Base-by-base conservation (phyloP, 2,797 vertebrate genomes). In the Otus scops region DNA sequence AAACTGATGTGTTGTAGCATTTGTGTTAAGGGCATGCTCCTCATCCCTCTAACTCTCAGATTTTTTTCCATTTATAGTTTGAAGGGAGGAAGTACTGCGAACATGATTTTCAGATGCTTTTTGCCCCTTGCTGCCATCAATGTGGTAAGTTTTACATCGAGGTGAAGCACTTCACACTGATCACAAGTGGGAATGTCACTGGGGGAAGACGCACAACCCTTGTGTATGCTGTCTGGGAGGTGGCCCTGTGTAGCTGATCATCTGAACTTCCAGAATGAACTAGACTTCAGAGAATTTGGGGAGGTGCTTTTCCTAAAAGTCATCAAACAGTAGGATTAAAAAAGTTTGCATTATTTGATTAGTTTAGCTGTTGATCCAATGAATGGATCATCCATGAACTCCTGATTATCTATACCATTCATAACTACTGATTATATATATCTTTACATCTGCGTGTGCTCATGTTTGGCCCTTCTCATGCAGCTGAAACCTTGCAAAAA, bases 81-180 rank as follows among this genome's bases (percentile, higher is more conserved):
- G 99, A 99, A 98, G 99, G 99, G 95, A 98, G 99, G 95, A 99
- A 99, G 93, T 99, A 99, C 97, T 99, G 99, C 39, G 99, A 99
- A 95, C 99, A 99, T 96, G 99, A 99, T 96, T 99, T 99, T 98
- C 99, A 99, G 97, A 99, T 99, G 99, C 98, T 99, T 86, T 99
- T 99, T 59, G 99, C 99, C 61, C 99, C 99, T 65, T 99, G 99
- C 96, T 99, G 99, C 97, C 99, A 99, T 96, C 99, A 99, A 59
- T 99, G 99, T 97, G 99, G 99, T 99, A 98, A 99, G 99, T 98
- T 88, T 79, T 76, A 53, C 45, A 28, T 39, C 1, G 2, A 61
- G 36, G 47, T 84, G 45, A 83, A 85, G 56, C 32, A n/a, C 34
- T 91, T 90, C 63, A 76, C 10, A 3, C 30, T 11, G 39, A 64